Conservation (phyloP, 2,888 invertebrate genomes). For the Caenorhabditis sulstoni region DNA sequence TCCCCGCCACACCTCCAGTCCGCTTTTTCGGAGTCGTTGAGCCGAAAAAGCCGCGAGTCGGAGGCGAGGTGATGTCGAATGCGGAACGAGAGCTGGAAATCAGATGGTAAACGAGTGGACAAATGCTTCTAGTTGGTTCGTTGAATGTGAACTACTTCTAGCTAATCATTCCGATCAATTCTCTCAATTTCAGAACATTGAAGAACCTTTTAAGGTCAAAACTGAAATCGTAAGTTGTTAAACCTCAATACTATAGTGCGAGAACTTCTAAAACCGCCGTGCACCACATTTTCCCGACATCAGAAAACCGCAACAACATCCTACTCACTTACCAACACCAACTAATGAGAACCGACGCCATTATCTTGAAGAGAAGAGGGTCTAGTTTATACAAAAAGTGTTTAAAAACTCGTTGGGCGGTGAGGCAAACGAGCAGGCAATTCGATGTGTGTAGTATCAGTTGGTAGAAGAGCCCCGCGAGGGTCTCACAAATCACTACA, state of each 20-base stretch:
- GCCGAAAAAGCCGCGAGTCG: slow-evolving; percentile 50
- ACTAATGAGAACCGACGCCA: slow-evolving; percentile 54
- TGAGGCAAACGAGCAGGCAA: slow-evolving; percentile 8
- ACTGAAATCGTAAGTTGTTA: no score
- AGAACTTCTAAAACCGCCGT: no score
- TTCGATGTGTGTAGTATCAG: slow-evolving; percentile 7
- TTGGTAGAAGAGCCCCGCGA: neutral
- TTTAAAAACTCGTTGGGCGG: slow-evolving; percentile 11
- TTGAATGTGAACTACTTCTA: no score
- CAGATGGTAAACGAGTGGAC: no score
- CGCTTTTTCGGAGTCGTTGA: slow-evolving; percentile 39
- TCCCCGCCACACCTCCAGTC: slow-evolving; percentile 22
- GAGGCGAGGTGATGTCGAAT: slow-evolving; percentile 60
- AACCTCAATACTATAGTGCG: no score
- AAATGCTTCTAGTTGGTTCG: no score
- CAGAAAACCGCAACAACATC: neutral
- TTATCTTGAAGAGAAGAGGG: neutral
- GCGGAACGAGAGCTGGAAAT: slow-evolving; percentile 64
- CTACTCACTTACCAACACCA: slow-evolving; percentile 52
- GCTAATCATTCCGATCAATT: no score
- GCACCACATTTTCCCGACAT: no score
- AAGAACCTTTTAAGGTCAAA: no score
- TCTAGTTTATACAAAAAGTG: slow-evolving; percentile 13
- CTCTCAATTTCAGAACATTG: no score
- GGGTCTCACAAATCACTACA: slow-evolving; percentile 46